A percentile compares a stretch with the other conserved stretches of the same genome.
phyloP scores from a whole-genome alignment of 2,113 vertebrate species.

The Taurulus bubalis region DNA sequence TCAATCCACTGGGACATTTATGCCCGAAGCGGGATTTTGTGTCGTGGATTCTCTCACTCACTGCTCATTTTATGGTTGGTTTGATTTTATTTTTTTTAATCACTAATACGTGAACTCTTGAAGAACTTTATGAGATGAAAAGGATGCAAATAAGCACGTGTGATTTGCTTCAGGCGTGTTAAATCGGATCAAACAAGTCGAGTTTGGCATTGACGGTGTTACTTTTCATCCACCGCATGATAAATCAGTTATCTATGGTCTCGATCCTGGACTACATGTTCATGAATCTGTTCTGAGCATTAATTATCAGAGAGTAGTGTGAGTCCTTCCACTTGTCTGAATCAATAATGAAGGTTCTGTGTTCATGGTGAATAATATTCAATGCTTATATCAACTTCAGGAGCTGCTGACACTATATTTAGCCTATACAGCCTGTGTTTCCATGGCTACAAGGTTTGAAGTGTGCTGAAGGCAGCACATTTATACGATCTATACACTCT shows the following conservation, averaged over 20 bases:
- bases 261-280: slow-evolving; percentile 40
- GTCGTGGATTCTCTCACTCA: slow-evolving; percentile 41
- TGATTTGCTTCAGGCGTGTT: neutral
- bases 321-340: slow-evolving; percentile 40
- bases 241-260: too few species aligned
- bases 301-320: slow-evolving; percentile 11
- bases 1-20: slow-evolving; percentile 53
- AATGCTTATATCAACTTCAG: slow-evolving; percentile 71
- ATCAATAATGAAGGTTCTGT: slow-evolving; percentile 41
- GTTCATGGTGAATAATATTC: slow-evolving; percentile 36
- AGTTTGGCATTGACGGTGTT: too few species aligned
- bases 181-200: too few species aligned
- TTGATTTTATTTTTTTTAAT: slow-evolving; percentile 28
- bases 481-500: slow-evolving; percentile 51
- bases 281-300: slow-evolving; percentile 26
- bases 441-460: slow-evolving; percentile 72
- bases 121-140: neutral
- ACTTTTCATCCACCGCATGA: too few species aligned
- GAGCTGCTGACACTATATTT: slow-evolving; percentile 71
- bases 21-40: slow-evolving; percentile 48
- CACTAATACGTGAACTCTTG: slow-evolving; percentile 10
- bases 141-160: neutral
- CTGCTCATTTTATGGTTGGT: slow-evolving; percentile 46
- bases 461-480: slow-evolving; percentile 50
- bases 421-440: slow-evolving; percentile 73